Percentiles rank a stretch among this genome's conserved stretches.
Evolutionary conservation across 2,797 vertebrate species (phyloP).

Genomic region (Fringilla coelebs): DNA sequence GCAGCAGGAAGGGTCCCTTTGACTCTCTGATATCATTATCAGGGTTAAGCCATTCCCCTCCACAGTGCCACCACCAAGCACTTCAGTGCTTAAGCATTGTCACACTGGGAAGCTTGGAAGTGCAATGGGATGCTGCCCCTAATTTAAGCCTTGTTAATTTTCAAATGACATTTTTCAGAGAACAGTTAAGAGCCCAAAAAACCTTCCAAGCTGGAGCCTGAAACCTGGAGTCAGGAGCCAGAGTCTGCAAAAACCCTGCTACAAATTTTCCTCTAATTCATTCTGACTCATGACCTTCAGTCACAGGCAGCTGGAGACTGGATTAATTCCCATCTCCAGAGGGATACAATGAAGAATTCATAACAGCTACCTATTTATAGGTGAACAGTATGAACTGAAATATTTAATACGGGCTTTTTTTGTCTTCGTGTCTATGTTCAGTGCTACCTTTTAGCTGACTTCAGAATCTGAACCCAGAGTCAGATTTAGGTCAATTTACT

Average conservation of each 20-base stretch:
- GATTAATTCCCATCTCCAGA: constrained; percentile 49
- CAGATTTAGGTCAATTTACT: neutral
- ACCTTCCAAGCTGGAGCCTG: constrained; percentile 16
- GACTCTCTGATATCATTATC: neutral
- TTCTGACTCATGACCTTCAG: constrained; percentile 53
- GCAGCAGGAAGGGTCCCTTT: neutral
- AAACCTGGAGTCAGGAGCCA: constrained; percentile 52
- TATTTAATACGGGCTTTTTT: neutral
- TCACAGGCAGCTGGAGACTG: constrained; percentile 44
- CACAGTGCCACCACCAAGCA: neutral
- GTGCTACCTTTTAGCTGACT: neutral
- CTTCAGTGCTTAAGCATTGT: neutral
- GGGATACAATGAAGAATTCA: constrained; percentile 15
- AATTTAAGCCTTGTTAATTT: constrained; percentile 17
- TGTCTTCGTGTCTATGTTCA: neutral
- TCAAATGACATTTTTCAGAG: neutral
- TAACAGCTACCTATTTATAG: constrained; percentile 57
- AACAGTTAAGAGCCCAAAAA: constrained; percentile 30
- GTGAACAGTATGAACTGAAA: neutral
- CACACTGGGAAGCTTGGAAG: neutral
- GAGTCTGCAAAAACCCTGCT: constrained; percentile 12
- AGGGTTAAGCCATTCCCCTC: neutral
- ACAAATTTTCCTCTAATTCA: constrained; percentile 47
- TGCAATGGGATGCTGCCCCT: neutral
- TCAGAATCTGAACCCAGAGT: neutral